Conservation (phyloP, 2,797 vertebrate species). For the Xenops minutus region DNA sequence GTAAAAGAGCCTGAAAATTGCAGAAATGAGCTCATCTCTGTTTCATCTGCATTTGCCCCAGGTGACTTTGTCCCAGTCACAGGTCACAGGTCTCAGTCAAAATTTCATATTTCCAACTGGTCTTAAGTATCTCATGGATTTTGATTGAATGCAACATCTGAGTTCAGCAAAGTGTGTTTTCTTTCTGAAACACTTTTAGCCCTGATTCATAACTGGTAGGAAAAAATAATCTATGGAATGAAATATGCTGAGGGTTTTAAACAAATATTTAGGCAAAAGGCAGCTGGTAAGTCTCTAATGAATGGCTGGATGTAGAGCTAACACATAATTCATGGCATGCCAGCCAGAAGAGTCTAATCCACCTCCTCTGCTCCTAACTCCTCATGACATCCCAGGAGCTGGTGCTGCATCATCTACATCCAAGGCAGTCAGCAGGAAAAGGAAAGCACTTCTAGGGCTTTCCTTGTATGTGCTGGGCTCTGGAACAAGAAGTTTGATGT, state of each 20-base stretch:
- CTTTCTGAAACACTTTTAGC: constrained; percentile 29
- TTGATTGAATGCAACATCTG: not conserved
- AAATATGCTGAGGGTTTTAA: constrained; percentile 35
- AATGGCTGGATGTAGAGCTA: not conserved
- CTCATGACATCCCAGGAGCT: not conserved
- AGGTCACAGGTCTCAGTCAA: not conserved
- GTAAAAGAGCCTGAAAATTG: not conserved
- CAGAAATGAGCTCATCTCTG: not conserved
- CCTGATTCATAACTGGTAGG: constrained; percentile 50
- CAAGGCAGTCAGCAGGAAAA: not conserved
- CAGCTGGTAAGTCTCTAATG: constrained; percentile 60
- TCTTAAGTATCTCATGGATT: not conserved
- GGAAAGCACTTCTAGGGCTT: not conserved
- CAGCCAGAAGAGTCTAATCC: constrained; percentile 1
- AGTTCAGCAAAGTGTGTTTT: constrained; percentile 43
- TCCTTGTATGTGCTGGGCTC: not conserved
- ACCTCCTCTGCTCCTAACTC: not conserved
- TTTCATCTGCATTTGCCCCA: not conserved
- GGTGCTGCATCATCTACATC: not conserved
- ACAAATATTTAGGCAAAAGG: constrained; percentile 67
- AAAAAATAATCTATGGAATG: constrained; percentile 46
- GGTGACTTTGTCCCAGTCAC: not conserved
- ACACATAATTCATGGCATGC: not conserved
- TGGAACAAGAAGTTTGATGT: not conserved
- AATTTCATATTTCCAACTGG: not conserved